These are phyloP conservation scores for Alouatta palliata DNA, from an alignment of 2,113 vertebrate genomes.

Conservation along the genomic window DNA sequence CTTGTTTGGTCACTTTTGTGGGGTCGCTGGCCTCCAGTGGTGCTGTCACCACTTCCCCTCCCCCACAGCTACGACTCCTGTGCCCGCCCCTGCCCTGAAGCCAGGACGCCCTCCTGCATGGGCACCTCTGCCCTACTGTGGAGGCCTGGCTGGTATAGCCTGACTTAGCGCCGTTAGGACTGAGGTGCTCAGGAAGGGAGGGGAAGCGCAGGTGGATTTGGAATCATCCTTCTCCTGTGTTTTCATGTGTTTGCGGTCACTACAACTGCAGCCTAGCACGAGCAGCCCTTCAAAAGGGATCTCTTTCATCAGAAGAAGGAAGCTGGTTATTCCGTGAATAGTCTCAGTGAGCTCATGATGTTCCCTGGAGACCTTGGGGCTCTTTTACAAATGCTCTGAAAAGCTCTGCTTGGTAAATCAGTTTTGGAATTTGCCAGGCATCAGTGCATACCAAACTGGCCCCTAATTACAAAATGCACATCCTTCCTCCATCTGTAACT, in stretches of 20 bases:
- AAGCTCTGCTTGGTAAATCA: neutral
- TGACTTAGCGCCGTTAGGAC: too few species aligned
- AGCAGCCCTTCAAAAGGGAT: neutral
- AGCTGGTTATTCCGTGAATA: neutral
- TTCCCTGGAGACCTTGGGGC: neutral
- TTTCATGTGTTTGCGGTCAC: neutral
- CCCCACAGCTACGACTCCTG: too few species aligned
- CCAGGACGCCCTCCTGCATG: neutral
- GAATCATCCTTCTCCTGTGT: neutral
- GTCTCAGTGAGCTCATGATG: neutral
- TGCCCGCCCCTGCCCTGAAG: too few species aligned
- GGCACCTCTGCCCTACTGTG: neutral
- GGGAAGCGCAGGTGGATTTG: neutral
- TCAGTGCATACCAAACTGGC: accelerated
- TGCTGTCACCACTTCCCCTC: neutral
- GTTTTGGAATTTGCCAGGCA: neutral
- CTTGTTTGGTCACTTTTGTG: too few species aligned
- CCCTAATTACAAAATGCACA: neutral
- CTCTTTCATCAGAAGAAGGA: neutral
- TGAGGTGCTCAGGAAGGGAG: neutral
- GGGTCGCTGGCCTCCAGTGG: neutral
- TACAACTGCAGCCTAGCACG: too few species aligned
- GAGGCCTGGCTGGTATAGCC: neutral
- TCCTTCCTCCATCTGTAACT: neutral
- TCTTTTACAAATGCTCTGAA: neutral